Percentiles rank a stretch among this genome's conserved stretches.
Conservation (phyloP, 2,888 invertebrate genomes). For the Cataglyphis altisquamis region DNA sequence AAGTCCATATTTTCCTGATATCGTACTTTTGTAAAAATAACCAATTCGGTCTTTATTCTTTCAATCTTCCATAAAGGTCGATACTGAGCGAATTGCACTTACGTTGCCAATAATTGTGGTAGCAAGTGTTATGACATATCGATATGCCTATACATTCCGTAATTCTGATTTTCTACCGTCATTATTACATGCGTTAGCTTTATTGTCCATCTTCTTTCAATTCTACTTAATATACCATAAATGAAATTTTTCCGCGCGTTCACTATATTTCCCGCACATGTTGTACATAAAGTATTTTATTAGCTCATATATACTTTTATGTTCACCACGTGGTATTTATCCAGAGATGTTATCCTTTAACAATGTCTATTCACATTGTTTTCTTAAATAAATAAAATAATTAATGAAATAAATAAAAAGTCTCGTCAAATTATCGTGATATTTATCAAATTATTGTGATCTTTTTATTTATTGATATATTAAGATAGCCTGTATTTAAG, state of each 20-base stretch:
- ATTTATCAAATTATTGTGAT: too few species aligned
- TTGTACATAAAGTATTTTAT: constrained; percentile 15
- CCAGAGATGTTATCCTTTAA: neutral
- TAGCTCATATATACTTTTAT: neutral
- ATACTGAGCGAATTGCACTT: constrained; percentile 24
- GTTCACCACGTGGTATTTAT: neutral
- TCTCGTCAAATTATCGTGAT: neutral
- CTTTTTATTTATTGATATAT: neutral
- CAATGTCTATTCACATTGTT: neutral
- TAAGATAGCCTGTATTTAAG: neutral
- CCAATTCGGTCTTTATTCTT: neutral
- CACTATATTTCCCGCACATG: neutral
- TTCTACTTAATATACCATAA: constrained; percentile 34
- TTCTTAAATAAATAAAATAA: neutral
- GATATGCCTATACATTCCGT: constrained; percentile 39
- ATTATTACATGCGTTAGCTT: constrained; percentile 11
- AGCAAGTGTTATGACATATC: constrained; percentile 49
- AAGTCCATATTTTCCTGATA: neutral
- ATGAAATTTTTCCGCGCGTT: constrained; percentile 24
- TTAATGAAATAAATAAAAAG: neutral
- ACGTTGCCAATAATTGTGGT: constrained; percentile 40
- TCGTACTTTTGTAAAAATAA: neutral
- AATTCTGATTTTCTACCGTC: constrained; percentile 10
- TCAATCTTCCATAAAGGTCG: constrained; percentile 21
- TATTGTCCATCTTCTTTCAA: neutral